Base-by-base conservation (phyloP, 2,888 invertebrate species). In the Morinoia aosen region DNA sequence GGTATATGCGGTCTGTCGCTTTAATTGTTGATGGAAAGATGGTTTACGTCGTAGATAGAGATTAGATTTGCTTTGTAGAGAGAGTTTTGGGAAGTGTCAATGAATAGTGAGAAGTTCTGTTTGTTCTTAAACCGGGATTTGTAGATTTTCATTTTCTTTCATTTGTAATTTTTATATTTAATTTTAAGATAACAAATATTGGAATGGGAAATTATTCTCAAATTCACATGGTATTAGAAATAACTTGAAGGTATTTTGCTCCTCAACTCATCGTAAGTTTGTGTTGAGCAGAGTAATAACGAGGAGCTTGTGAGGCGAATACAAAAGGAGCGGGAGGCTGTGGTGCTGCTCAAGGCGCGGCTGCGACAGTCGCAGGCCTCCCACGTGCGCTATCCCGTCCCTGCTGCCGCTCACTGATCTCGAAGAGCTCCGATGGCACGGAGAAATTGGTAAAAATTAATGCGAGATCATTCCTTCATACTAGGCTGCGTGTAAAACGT, bases 291-390 rank as follows among this genome's bases (percentile, higher is more conserved):
- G 96, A 95, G 95, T 14, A 96, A 96, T 96, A 97, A 97, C 97
- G 97, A 97, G 5, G 97, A 97, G 95, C 96, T 97, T 96, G 97
- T 97, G 96, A 97, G 97, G 95, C 97, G 97, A 96, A 97, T 97
- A 61, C 97, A 97, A 95, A 97, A 97, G 96, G 97, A 97, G 96
- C 96, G 97, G 5, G 96, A 96, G 95, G 96, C 96, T 7, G 96
- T 96, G 58, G 94, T 96, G 25, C 94, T 95, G 48, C 95, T 96
- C 40, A 58, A 95, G 25, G 96, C 95, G 33, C 94, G 91, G 61
- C 91, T 96, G 40, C 96, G 95, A 48, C 95, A 96, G 95, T 64
- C 95, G 0, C 96, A 96, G 40, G 90, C 90, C 40, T 90, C 90
- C 16, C 90, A 90, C 33, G 40, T 48, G 16, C 90, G 40, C 90